phyloP scores from a whole-genome alignment of 2,113 vertebrate genomes.

The Erythrolamprus reginae region DNA sequence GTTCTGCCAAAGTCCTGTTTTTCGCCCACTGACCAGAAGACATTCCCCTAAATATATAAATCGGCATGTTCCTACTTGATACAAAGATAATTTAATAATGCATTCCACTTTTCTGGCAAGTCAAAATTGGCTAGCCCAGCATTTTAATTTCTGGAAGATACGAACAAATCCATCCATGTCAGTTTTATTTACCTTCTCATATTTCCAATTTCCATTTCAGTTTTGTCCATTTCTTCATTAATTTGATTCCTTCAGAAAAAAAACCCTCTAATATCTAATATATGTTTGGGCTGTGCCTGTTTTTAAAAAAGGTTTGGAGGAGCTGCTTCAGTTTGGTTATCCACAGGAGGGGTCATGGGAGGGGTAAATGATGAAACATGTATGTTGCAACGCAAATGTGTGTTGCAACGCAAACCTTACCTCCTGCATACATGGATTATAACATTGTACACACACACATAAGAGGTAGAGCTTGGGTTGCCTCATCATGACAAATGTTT shows the following conservation, averaged over 20 bases:
- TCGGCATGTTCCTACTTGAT: not conserved
- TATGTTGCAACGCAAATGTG: not conserved
- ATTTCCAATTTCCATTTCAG: not conserved
- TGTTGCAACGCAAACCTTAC: not conserved
- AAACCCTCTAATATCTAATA: not conserved
- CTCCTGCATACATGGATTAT: not conserved
- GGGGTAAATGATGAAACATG: not conserved
- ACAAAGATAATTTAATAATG: not conserved
- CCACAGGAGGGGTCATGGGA: not conserved
- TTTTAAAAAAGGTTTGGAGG: not conserved
- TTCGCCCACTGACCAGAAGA: not conserved
- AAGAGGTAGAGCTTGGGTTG: not conserved
- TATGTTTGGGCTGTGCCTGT: not conserved
- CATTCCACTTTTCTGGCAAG: not conserved
- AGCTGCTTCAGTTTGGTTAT: not conserved
- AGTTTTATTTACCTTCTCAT: not conserved
- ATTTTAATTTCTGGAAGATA: not conserved
- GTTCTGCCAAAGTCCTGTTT: not conserved
- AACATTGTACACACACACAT: not conserved
- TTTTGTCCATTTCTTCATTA: not conserved
- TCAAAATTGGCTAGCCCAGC: not conserved
- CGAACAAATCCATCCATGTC: not conserved
- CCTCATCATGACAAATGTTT: not conserved
- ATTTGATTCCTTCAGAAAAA: not conserved
- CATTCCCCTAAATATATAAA: not conserved